Evolutionary conservation across 2,113 vertebrate genomes (phyloP).

Genomic region (Hucho hucho): DNA sequence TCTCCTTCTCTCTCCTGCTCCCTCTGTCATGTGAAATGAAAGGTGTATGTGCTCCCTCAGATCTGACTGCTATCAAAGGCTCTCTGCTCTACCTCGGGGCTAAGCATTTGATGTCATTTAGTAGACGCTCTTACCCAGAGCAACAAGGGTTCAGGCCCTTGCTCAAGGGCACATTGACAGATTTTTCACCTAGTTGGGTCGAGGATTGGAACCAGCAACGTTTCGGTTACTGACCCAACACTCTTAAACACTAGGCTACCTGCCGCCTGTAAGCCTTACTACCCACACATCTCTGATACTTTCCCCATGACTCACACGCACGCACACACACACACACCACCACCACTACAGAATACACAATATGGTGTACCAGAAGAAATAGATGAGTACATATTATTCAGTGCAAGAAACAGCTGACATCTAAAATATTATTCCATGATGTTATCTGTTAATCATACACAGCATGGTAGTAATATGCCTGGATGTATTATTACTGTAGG

Average conservation of each 20-base stretch:
- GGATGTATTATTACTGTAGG: not conserved
- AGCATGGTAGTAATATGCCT: not conserved
- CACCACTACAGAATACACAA: not conserved
- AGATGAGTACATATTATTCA: not conserved
- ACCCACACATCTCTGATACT: conserved; percentile 12
- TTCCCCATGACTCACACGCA: not conserved
- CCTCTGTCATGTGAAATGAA: conserved; percentile 35
- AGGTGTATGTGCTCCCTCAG: conserved; percentile 32
- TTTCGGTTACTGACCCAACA: no score
- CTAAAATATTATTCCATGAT: not conserved
- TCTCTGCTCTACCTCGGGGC: conserved; percentile 4
- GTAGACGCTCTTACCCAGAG: no score
- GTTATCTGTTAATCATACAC: not conserved
- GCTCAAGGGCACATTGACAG: no score
- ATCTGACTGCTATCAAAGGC: conserved; percentile 44
- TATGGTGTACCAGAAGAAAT: not conserved
- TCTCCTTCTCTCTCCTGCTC: not conserved
- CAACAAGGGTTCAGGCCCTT: no score
- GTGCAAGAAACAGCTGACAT: not conserved
- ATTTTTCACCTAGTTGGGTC: no score
- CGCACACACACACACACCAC: not conserved
- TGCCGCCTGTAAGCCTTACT: conserved; percentile 20
- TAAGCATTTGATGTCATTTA: not conserved
- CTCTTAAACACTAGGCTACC: no score
- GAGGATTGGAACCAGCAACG: no score